These are phyloP conservation scores for Mellivora capensis DNA, from an alignment of 2,113 vertebrate genomes.

Conservation along the genomic window DNA sequence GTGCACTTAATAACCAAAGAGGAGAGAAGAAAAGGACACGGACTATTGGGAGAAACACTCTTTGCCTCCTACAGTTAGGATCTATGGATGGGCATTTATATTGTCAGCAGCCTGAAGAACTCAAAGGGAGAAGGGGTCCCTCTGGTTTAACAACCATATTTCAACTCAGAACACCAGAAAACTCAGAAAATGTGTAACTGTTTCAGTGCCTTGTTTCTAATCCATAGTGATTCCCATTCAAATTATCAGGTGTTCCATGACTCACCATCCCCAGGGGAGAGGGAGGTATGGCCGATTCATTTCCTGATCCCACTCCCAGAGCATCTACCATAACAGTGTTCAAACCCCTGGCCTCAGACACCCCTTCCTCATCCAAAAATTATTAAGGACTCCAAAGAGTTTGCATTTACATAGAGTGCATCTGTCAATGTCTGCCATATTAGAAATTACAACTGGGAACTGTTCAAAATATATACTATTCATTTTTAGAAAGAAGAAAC, in stretches of 20 bases:
- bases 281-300: background rate
- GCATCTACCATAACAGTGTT: background rate
- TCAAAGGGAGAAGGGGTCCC: background rate
- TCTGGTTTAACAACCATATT: background rate
- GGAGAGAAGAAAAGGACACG: background rate
- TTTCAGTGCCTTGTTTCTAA: background rate
- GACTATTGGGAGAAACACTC: too few relatives aligned
- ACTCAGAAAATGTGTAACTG: background rate
- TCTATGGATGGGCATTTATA: background rate
- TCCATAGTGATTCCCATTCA: background rate
- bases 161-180: background rate
- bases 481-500: background rate
- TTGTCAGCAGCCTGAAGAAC: background rate
- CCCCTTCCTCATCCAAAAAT: background rate
- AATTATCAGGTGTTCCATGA: background rate
- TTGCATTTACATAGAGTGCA: background rate
- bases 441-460: background rate
- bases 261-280: background rate
- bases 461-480: background rate
- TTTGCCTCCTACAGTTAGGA: background rate
- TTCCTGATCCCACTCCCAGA: background rate
- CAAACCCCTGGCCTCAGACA: background rate
- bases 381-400: background rate
- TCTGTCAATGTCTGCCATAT: background rate
- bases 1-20: background rate